Evolutionary conservation across 2,113 vertebrate species (phyloP).

Genomic region (Corythoichthys intestinalis): DNA sequence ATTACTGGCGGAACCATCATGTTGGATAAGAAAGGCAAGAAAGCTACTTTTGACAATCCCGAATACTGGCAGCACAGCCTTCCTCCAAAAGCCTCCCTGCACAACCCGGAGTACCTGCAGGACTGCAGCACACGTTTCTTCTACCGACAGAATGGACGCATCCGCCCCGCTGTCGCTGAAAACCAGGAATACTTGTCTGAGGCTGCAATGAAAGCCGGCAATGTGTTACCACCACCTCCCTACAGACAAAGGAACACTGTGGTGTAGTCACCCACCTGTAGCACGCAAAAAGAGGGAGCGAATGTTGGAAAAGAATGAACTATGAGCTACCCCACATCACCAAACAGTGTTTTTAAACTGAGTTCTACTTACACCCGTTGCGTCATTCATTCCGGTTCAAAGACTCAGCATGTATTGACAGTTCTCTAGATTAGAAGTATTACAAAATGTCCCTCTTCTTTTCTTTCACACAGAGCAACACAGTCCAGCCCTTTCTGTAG

Average conservation of each 20-base stretch:
- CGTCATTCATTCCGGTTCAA: conserved; percentile 19
- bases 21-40: conserved; percentile 87
- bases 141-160: conserved; percentile 96
- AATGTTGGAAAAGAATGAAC: conserved; percentile 62
- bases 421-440: conserved; percentile 37
- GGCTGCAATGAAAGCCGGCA: conserved; percentile 94
- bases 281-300: conserved; percentile 58
- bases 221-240: conserved; percentile 91
- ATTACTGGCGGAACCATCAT: conserved; percentile 70
- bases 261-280: conserved; percentile 77
- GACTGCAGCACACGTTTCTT: conserved; percentile 98
- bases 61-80: conserved; percentile 99
- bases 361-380: conserved; percentile 45
- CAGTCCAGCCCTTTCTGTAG: conserved; percentile 16
- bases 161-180: conserved; percentile 93
- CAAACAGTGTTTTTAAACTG: conserved; percentile 40
- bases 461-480: conserved; percentile 18
- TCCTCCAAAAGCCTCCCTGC: conserved; percentile 87
- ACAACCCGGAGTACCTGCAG: conserved; percentile 96
- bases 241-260: conserved; percentile 99
- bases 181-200: conserved; percentile 97
- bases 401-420: conserved; percentile 49
- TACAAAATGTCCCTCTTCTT: conserved; percentile 19
- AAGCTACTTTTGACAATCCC: conserved; percentile 94
- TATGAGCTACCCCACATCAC: conserved; percentile 38